A percentile compares a stretch with the other conserved stretches of the same genome.
Conservation (phyloP, 2,888 invertebrate genomes). For the Erebia ligea region DNA sequence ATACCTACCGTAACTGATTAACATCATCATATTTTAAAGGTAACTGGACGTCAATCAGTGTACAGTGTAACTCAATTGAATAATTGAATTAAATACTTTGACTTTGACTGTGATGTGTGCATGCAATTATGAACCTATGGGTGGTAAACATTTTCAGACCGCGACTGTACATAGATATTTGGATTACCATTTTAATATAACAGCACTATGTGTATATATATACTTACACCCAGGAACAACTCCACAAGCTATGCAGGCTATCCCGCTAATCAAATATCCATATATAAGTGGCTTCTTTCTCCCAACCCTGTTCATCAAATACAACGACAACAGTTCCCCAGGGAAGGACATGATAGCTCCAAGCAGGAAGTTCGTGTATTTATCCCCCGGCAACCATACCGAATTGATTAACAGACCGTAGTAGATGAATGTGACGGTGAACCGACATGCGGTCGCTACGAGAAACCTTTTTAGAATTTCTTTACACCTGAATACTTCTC, state of each 20-base stretch:
- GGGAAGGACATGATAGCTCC: conserved; percentile 71
- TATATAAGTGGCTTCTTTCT: conserved; percentile 62
- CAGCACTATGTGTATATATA: no score
- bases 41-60: no score
- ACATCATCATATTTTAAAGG: no score
- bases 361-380: conserved; percentile 68
- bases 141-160: no score
- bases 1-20: no score
- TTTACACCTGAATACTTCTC: conserved; percentile 57
- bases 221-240: conserved; percentile 59
- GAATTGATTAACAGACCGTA: conserved; percentile 70
- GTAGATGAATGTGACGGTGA: conserved; percentile 67
- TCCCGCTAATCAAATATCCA: conserved; percentile 59
- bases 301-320: conserved; percentile 69
- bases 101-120: no score
- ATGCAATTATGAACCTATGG: no score
- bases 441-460: conserved; percentile 56
- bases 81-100: no score
- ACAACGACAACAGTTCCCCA: conserved; percentile 64
- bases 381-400: conserved; percentile 68
- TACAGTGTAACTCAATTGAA: no score
- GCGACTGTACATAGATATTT: no score
- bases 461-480: conserved; percentile 60
- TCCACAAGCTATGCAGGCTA: conserved; percentile 56
- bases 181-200: no score